Base-by-base conservation (phyloP, 2,113 vertebrate species). In the Tachuris rubrigastra region DNA sequence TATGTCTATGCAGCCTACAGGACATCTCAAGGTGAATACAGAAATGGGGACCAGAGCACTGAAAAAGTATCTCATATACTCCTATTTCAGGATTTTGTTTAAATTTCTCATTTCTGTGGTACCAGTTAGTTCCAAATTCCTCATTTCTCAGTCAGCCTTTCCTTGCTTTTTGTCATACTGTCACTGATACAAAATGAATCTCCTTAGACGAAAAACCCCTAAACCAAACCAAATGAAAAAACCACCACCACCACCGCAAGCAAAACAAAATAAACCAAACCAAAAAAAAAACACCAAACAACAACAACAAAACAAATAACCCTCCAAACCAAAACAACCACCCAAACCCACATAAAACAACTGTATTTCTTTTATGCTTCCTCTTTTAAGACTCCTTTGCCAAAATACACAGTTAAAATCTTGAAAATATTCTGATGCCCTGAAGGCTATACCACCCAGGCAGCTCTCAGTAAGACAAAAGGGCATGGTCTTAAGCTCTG, bases 51-150 rank as follows among this genome's bases (percentile, higher is more conserved):
- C 19, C 31, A 35, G 33, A 46, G 3, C 9, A n/a, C 16, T 56
- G 30, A 41, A 84, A 47, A 0, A 1, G 1, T 50, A 30, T 33
- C 16, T 58, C 3, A 8, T 9, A 37, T 9, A 35, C 2, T 3
- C 1, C 31, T 23, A 4, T 73, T 86, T 60, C 35, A 47, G n/a
- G n/a, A n/a, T n/a, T n/a, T n/a, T n/a, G n/a, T n/a, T n/a, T n/a
- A n/a, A n/a, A n/a, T n/a, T 44, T 44, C 44, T 44, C 17, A 44
- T 19, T 44, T 44, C 35, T 6, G 2, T 60, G 22, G 6, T 74
- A 73, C 15, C 24, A 63, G 5, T 13, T 49, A 44, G 13, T 73
- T 21, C 21, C 53, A 85, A 7, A 14, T 63, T 62, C 72, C 30
- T 58, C 5, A 23, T 77, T 72, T 69, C 16, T 73, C 30, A 42